Conservation (phyloP, 2,113 vertebrate species). For the Pagrus major region DNA sequence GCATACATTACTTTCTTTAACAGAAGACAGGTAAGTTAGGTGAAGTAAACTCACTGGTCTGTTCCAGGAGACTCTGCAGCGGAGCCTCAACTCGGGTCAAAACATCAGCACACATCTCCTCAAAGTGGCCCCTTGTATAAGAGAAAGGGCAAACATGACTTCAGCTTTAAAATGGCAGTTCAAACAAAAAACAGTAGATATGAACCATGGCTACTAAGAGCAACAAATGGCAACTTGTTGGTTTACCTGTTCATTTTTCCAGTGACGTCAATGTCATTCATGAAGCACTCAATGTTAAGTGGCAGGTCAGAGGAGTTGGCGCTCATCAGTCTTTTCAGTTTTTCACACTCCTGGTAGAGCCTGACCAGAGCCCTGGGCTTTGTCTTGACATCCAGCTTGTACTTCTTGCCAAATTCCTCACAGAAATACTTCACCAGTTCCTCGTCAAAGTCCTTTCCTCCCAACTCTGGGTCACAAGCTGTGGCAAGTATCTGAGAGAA, state of each 20-base stretch:
- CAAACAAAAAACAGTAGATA: background rate
- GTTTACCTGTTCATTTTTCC: slow-evolving; percentile 93
- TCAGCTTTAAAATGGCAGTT: background rate
- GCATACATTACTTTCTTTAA: background rate
- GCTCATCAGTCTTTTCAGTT: slow-evolving; percentile 97
- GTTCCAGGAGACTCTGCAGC: slow-evolving; percentile 92
- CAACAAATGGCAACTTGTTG: background rate
- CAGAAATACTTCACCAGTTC: slow-evolving; percentile 93
- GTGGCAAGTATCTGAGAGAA: slow-evolving; percentile 91
- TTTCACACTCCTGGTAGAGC: slow-evolving; percentile 97
- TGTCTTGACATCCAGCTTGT: slow-evolving; percentile 94
- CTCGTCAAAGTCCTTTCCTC: slow-evolving; percentile 96
- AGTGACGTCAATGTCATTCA: slow-evolving; percentile 97
- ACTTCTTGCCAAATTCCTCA: slow-evolving; percentile 96
- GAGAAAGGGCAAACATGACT: slow-evolving; percentile 21
- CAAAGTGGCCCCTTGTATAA: slow-evolving; percentile 88
- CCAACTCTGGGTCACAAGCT: slow-evolving; percentile 91
- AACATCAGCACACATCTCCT: slow-evolving; percentile 93
- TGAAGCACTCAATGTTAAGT: slow-evolving; percentile 97
- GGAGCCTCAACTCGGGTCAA: slow-evolving; percentile 91
- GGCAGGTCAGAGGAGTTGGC: slow-evolving; percentile 97
- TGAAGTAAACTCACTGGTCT: slow-evolving; percentile 86
- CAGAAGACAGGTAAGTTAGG: background rate
- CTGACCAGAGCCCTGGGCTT: slow-evolving; percentile 94
- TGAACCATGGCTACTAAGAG: background rate